Percentiles rank a stretch among this genome's conserved stretches.
Evolutionary conservation across 2,797 vertebrate genomes (phyloP).

Genomic region (Liasis olivaceus): DNA sequence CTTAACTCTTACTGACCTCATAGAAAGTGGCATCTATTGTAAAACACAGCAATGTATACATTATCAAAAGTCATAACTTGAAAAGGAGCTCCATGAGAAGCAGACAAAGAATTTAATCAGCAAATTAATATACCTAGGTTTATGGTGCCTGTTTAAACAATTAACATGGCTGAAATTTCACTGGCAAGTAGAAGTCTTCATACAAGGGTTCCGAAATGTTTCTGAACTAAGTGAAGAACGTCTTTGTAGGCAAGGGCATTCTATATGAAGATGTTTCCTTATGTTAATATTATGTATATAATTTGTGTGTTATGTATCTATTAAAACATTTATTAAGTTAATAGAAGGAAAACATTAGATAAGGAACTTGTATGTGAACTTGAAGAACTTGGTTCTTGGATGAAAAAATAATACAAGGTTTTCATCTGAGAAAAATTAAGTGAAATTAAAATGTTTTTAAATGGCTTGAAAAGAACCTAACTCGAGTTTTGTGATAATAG

Average conservation of each 20-base stretch:
- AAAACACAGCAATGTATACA: neutral
- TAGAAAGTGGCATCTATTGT: neutral
- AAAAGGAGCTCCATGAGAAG: neutral
- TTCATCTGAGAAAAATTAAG: neutral
- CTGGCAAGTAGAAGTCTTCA: neutral
- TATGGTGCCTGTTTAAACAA: neutral
- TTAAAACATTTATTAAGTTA: slow-evolving; percentile 21
- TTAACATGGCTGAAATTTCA: neutral
- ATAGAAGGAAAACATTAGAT: neutral
- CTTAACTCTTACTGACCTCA: neutral
- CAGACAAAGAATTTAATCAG: neutral
- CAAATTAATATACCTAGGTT: neutral
- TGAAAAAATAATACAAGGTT: neutral
- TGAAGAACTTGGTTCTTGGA: slow-evolving; percentile 7
- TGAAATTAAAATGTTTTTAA: neutral
- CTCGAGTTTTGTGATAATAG: neutral
- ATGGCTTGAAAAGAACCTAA: neutral
- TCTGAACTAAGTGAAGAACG: neutral
- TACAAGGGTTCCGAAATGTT: neutral
- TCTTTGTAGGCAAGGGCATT: neutral
- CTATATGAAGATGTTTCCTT: neutral
- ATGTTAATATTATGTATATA: neutral
- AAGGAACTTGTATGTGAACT: neutral
- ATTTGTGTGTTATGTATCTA: neutral
- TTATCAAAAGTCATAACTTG: neutral